These are phyloP conservation scores for Cyclophora albipunctata DNA, from an alignment of 2,888 invertebrate genomes.

Conservation along the genomic window DNA sequence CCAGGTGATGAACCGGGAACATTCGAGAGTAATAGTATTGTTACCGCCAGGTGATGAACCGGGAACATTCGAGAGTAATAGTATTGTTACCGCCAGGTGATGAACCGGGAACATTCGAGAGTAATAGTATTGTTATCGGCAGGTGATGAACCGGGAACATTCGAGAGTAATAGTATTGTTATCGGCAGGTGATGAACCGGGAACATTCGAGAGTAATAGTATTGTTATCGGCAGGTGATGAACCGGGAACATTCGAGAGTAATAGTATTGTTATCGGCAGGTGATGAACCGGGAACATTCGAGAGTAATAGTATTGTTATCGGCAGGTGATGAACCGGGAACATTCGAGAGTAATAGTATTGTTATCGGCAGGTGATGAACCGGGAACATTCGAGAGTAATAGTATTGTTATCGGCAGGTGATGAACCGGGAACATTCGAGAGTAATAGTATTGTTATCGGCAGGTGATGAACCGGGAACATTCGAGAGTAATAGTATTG, in stretches of 20 bases:
- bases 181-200: constrained; percentile 62
- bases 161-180: neutral
- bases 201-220: neutral
- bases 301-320: neutral
- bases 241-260: too few relatives aligned
- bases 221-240: constrained; percentile 47
- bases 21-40: neutral
- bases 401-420: constrained; percentile 31
- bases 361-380: constrained; percentile 56
- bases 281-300: constrained; percentile 74
- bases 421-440: too few relatives aligned
- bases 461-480: constrained; percentile 70
- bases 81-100: constrained; percentile 37
- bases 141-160: constrained; percentile 74
- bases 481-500: neutral
- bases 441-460: neutral
- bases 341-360: neutral
- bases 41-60: constrained; percentile 59
- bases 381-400: too few relatives aligned
- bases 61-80: too few relatives aligned
- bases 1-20: constrained; percentile 70
- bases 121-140: neutral
- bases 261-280: constrained; percentile 20
- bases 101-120: too few relatives aligned
- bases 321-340: constrained; percentile 66